phyloP scores from a whole-genome alignment of 2,797 vertebrate genomes.

The Phalloptychus januarius region DNA sequence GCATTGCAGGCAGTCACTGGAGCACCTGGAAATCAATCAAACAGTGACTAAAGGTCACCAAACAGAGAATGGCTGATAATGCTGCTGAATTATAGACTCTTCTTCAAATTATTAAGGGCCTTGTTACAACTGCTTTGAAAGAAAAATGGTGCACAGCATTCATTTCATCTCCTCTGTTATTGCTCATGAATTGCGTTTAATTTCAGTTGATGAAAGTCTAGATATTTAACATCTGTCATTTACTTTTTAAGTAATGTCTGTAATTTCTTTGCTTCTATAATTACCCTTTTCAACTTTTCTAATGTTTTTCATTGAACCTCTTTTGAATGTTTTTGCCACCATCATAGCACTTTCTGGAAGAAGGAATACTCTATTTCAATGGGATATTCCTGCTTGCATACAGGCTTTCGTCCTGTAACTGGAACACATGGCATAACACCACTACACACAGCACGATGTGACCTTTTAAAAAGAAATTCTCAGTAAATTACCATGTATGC shows the following conservation, averaged over 20 bases:
- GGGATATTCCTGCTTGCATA: neutral
- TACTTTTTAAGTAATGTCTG: neutral
- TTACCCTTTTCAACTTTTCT: neutral
- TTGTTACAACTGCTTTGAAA: neutral
- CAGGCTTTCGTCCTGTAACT: neutral
- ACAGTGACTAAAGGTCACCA: neutral
- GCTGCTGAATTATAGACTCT: neutral
- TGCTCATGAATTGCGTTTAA: neutral
- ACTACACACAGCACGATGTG: neutral
- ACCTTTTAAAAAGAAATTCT: neutral
- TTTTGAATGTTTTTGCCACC: neutral
- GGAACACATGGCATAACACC: neutral
- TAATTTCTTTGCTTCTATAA: neutral
- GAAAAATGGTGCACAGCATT: neutral
- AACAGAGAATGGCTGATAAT: neutral
- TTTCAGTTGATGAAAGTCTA: neutral
- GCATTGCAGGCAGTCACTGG: neutral
- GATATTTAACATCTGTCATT: neutral
- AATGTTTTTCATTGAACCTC: neutral
- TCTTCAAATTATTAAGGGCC: too few species aligned
- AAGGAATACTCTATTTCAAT: neutral
- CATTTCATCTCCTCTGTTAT: neutral
- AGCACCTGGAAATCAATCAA: neutral
- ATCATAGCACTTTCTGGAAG: neutral
- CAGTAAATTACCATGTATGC: slow-evolving; percentile 4